Evolutionary conservation across 2,113 vertebrate species (phyloP).

Genomic region (Tragelaphus scriptus): DNA sequence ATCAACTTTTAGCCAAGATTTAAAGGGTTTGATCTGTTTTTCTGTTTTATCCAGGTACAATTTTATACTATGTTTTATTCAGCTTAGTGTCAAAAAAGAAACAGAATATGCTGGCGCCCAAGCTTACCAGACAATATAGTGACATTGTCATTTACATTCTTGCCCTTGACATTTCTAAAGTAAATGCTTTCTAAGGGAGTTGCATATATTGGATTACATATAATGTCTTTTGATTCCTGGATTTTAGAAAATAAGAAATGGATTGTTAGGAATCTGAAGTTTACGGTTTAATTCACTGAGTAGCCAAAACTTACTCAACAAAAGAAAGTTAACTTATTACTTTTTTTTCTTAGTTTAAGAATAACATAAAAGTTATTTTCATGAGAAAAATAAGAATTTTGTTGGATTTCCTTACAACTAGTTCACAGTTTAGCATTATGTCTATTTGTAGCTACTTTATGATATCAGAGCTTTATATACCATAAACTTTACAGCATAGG

Average conservation of each 20-base stretch:
- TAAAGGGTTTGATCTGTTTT: background rate
- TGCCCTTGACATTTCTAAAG: slow-evolving; percentile 9
- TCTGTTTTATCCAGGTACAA: background rate
- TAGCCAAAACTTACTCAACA: background rate
- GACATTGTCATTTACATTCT: background rate
- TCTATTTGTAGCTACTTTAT: background rate
- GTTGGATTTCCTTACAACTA: background rate
- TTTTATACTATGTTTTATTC: slow-evolving; percentile 20
- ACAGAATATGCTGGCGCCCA: background rate
- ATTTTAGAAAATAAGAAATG: slow-evolving; percentile 36
- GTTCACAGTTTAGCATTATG: background rate
- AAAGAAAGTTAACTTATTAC: background rate
- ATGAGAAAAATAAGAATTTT: slow-evolving; percentile 13
- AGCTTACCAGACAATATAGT: background rate
- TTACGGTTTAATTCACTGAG: background rate
- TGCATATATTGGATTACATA: background rate
- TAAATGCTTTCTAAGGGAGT: background rate
- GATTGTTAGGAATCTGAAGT: background rate
- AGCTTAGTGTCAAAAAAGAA: slow-evolving; percentile 1
- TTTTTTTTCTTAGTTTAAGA: background rate
- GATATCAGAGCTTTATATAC: background rate
- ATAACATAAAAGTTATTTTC: background rate
- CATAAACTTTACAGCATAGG: background rate
- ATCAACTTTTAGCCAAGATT: slow-evolving; percentile 30
- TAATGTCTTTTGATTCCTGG: background rate